Percentiles rank a stretch among this genome's conserved stretches.
These are phyloP conservation scores for Agriopis marginaria DNA, from an alignment of 2,888 invertebrate genomes.

Conservation along the genomic window DNA sequence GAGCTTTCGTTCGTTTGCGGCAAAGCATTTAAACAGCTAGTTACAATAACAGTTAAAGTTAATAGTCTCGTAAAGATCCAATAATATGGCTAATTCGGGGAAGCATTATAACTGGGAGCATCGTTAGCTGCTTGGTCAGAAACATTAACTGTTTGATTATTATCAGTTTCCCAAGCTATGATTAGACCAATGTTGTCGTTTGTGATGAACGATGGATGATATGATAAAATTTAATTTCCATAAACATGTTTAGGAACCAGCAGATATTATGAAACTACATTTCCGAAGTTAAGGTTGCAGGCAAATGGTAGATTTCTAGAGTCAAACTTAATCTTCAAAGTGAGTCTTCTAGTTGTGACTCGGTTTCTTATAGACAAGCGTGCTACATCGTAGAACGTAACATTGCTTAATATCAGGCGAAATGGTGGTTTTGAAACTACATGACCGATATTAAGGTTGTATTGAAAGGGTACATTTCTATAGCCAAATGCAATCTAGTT, in stretches of 20 bases:
- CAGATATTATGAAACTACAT: too few species aligned
- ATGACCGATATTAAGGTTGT: too few species aligned
- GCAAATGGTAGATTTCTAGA: too few species aligned
- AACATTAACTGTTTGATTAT: constrained; percentile 16
- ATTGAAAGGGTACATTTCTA: too few species aligned
- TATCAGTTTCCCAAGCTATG: constrained; percentile 22
- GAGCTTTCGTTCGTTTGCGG: constrained; percentile 15
- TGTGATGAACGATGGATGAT: constrained; percentile 12
- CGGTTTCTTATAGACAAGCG: too few species aligned
- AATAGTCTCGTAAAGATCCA: constrained; percentile 28
- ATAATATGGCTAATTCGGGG: constrained; percentile 26
- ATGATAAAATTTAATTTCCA: constrained; percentile 2
- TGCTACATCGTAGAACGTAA: too few species aligned
- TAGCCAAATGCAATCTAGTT: too few species aligned
- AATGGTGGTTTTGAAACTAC: too few species aligned
- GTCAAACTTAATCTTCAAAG: too few species aligned
- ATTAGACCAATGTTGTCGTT: constrained; percentile 9
- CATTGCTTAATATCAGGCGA: too few species aligned
- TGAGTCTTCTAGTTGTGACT: too few species aligned
- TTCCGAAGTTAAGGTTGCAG: too few species aligned
- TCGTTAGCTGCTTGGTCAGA: constrained; percentile 15
- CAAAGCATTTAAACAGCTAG: constrained; percentile 24
- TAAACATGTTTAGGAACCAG: neutral
- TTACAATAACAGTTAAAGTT: constrained; percentile 24
- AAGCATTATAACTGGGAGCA: constrained; percentile 20